These are phyloP conservation scores for Columba livia DNA, from an alignment of 2,113 vertebrate genomes.

Conservation along the genomic window DNA sequence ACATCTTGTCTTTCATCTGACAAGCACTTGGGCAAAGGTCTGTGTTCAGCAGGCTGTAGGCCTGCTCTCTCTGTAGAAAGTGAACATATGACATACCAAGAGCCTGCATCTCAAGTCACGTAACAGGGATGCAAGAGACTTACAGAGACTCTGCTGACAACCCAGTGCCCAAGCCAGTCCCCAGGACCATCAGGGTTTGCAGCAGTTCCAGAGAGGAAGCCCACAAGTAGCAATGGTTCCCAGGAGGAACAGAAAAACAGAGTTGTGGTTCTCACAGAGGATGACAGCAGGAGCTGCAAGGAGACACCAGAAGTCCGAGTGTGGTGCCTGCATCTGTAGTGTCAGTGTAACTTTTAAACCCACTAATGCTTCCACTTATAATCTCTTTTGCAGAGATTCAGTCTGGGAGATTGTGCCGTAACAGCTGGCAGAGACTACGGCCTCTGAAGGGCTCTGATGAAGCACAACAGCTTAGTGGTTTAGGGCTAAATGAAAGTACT, in stretches of 20 bases:
- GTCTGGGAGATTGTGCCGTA: not conserved
- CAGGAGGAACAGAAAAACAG: not conserved
- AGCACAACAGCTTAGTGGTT: conserved; percentile 25
- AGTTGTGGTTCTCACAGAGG: not conserved
- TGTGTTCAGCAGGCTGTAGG: not conserved
- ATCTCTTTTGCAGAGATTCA: not conserved
- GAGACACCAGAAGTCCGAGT: not conserved
- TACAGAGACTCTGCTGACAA: not conserved
- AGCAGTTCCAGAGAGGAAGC: not conserved
- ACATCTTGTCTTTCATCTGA: not conserved
- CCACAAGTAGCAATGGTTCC: not conserved
- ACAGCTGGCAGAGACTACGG: conserved; percentile 20
- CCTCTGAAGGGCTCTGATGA: not conserved
- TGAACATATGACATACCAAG: not conserved
- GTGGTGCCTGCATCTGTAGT: not conserved
- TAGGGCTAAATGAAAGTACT: conserved; percentile 25
- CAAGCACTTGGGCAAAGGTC: not conserved
- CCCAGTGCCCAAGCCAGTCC: not conserved
- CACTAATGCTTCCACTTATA: not conserved
- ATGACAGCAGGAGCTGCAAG: not conserved
- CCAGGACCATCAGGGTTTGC: not conserved
- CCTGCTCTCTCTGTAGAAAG: not conserved
- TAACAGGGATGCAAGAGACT: not conserved
- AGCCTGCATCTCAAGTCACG: not conserved
- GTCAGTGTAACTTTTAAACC: not conserved